Base-by-base conservation (phyloP, 2,113 vertebrate genomes). In the Struthidea cinerea region DNA sequence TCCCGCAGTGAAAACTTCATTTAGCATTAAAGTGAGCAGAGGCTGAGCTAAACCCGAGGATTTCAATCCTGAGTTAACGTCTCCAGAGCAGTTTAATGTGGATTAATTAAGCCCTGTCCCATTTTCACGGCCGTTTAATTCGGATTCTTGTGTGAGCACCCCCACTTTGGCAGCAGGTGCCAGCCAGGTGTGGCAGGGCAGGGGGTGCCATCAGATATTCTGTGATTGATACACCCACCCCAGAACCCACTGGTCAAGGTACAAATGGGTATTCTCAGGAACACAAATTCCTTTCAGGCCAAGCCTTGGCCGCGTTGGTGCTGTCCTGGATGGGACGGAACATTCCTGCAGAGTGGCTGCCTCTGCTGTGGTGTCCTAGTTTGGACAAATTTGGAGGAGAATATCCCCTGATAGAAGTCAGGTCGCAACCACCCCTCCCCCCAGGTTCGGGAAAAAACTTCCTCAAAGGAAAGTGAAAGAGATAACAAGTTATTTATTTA, bases 51-150 rank as follows among this genome's bases (percentile, higher is more conserved):
- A 67, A 84, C 63, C 26, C 5, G 3, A 68, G 63, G 81, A 75
- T 89, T 94, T 83, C 74, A 37, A 2, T 50, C 41, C 81, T n/a
- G 57, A 32, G 11, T 28, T 28, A 16, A 10, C 8, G 26, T 68
- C 81, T 68, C 11, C 63, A 41, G 26, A 46, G 30, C 49, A 73
- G 30, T 60, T 89, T 60, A 59, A 24, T 8, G 57, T 32, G 17
- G 41, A 44, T 79, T 49, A 75, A 63, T 53, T 20, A 20, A 90
- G 3, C 21, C 20, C 1, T 60, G 35, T 37, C 5, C 46, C 7
- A 1, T 67, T 35, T 32, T 49, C 60, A 13, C 1, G 0, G 41
- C 4, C 0, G 0, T 42, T 46, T 44, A n/a, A 42, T 76, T 76
- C 0, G 1, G 44, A 46, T 80, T 42, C 18, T 11, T 59, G 11